phyloP scores from a whole-genome alignment of 2,113 vertebrate genomes.

The Pterocles gutturalis region DNA sequence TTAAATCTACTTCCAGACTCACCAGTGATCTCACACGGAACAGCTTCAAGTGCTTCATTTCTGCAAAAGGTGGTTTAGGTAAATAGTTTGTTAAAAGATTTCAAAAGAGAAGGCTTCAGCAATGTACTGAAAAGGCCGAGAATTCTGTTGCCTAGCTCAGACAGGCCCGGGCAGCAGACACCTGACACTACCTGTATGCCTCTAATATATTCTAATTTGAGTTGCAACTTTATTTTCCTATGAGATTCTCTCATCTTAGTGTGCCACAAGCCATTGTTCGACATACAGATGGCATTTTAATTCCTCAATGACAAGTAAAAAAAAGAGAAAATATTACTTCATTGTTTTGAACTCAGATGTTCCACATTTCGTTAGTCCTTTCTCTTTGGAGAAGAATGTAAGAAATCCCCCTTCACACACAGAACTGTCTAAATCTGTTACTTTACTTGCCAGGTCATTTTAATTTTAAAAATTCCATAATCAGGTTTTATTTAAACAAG shows the following conservation, averaged over 20 bases:
- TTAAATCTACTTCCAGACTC: slow-evolving; percentile 46
- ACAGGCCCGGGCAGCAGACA: background rate
- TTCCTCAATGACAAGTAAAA: background rate
- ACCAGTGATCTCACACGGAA: slow-evolving; percentile 73
- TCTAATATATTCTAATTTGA: background rate
- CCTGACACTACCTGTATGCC: background rate
- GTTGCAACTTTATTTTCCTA: background rate
- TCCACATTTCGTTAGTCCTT: background rate
- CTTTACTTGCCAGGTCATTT: background rate
- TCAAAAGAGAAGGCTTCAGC: background rate
- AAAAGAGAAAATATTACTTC: background rate
- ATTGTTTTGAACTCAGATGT: background rate
- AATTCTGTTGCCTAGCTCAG: background rate
- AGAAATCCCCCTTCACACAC: background rate
- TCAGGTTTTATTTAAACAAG: background rate
- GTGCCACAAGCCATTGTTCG: background rate
- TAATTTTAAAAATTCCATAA: background rate
- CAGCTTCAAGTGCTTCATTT: slow-evolving; percentile 54
- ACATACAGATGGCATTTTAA: background rate
- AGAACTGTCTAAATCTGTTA: background rate
- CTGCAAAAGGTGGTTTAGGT: slow-evolving; percentile 29
- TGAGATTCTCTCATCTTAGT: background rate
- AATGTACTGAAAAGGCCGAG: background rate
- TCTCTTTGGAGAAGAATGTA: background rate
- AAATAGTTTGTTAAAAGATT: background rate